These are phyloP conservation scores for Turdus rufiventris DNA, from an alignment of 2,113 vertebrate genomes.

Conservation along the genomic window DNA sequence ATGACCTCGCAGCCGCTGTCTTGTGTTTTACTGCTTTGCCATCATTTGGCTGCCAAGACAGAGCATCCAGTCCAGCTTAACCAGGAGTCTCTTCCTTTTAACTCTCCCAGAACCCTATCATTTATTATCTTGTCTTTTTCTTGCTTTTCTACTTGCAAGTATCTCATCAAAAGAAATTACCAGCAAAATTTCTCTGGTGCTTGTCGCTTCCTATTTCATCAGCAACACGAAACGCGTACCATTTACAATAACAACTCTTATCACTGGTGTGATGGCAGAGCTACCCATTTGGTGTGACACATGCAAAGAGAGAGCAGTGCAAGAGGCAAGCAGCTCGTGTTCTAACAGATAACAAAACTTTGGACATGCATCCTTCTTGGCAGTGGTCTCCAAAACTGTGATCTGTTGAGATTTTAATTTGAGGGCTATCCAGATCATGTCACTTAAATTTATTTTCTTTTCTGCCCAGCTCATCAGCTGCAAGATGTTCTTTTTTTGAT, in stretches of 20 bases:
- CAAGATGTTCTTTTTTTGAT: background rate
- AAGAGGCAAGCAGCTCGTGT: conserved; percentile 16
- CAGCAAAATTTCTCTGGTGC: conserved; percentile 35
- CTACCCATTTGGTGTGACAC: conserved; percentile 8
- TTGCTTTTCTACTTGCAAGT: conserved; percentile 10
- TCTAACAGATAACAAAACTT: conserved; percentile 2
- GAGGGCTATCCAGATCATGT: background rate
- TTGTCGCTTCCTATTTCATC: conserved; percentile 19
- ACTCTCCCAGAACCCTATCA: background rate
- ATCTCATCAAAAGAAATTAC: conserved; percentile 49
- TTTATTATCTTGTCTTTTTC: conserved; percentile 2
- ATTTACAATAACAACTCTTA: background rate
- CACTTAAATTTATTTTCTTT: background rate
- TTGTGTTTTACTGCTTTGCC: background rate
- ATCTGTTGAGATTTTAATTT: conserved; percentile 13
- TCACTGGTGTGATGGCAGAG: background rate
- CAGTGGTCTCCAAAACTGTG: conserved; percentile 7
- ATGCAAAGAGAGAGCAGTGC: background rate
- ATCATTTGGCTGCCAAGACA: background rate
- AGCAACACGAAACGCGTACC: background rate
- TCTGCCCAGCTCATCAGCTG: background rate
- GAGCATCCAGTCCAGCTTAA: background rate
- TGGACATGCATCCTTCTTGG: conserved; percentile 27
- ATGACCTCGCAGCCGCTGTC: rapidly evolving
- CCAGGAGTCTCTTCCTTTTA: conserved; percentile 2